Evolutionary conservation across 2,888 invertebrate species (phyloP).

Genomic region (Aproaerema taeniolella): DNA sequence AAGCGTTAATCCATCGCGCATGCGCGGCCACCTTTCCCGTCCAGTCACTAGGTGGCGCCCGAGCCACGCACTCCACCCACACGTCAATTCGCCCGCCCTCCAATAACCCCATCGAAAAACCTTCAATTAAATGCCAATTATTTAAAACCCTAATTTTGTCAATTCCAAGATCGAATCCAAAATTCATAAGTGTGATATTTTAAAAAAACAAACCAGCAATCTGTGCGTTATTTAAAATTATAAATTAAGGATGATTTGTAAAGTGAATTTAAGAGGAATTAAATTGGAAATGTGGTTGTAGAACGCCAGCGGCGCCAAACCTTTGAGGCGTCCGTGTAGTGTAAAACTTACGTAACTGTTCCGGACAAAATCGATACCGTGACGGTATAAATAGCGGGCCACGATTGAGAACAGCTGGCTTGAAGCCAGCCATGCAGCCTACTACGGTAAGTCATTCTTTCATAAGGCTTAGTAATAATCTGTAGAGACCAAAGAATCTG

Average conservation of each 20-base stretch:
- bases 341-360: constrained; percentile 65
- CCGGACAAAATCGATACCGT: constrained; percentile 70
- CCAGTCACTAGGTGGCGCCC: too few relatives aligned
- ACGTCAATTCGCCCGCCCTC: constrained; percentile 9
- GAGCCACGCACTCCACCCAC: too few relatives aligned
- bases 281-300: constrained; percentile 24
- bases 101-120: not conserved
- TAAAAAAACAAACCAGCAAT: not conserved
- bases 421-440: constrained; percentile 62
- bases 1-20: constrained; percentile 28
- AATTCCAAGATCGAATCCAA: too few relatives aligned
- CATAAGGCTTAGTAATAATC: too few relatives aligned
- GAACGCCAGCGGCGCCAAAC: constrained; percentile 48
- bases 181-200: too few relatives aligned
- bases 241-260: not conserved
- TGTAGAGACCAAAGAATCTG: too few relatives aligned
- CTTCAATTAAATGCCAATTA: too few relatives aligned
- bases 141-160: too few relatives aligned
- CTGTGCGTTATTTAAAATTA: too few relatives aligned
- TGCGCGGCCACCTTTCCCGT: too few relatives aligned
- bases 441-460: constrained; percentile 58
- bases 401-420: constrained; percentile 69
- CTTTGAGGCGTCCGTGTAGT: constrained; percentile 46
- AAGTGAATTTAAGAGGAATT: not conserved
- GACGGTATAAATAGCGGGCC: constrained; percentile 68